phyloP scores from a whole-genome alignment of 1,140 invertebrate genomes.

The Drosophila setifemur region DNA sequence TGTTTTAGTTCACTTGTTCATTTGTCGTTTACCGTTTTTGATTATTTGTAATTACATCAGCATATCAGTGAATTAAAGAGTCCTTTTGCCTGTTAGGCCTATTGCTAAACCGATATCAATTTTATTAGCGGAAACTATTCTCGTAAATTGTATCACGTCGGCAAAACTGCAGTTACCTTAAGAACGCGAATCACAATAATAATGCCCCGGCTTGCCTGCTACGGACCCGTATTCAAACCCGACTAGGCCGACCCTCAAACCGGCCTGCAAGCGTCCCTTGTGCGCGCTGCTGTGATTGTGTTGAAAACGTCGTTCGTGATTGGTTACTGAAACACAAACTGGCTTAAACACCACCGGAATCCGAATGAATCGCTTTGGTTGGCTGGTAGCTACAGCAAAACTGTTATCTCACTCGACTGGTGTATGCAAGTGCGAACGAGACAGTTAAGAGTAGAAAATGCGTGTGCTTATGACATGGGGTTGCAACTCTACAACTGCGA shows the following conservation, averaged over 20 bases:
- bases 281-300: not conserved
- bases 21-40: constrained; percentile 16
- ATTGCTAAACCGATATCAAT: not conserved
- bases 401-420: constrained; percentile 14
- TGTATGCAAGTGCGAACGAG: not conserved
- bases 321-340: constrained; percentile 8
- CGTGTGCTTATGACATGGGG: not conserved
- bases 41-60: not conserved
- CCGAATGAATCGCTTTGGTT: constrained; percentile 27
- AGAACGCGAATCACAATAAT: constrained; percentile 19
- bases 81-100: not conserved
- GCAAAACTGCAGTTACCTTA: constrained; percentile 21
- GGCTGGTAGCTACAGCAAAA: not conserved
- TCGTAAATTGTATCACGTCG: constrained; percentile 4
- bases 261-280: not conserved
- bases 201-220: constrained; percentile 35
- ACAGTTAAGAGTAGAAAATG: not conserved
- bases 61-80: not conserved
- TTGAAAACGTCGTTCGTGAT: constrained; percentile 24
- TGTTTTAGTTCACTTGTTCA: constrained; percentile 60
- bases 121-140: not conserved
- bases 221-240: constrained; percentile 23
- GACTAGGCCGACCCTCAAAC: constrained; percentile 5
- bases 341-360: constrained; percentile 13
- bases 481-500: not conserved